Base-by-base conservation (phyloP, 2,888 invertebrate species). In the Cylloceria caligata region DNA sequence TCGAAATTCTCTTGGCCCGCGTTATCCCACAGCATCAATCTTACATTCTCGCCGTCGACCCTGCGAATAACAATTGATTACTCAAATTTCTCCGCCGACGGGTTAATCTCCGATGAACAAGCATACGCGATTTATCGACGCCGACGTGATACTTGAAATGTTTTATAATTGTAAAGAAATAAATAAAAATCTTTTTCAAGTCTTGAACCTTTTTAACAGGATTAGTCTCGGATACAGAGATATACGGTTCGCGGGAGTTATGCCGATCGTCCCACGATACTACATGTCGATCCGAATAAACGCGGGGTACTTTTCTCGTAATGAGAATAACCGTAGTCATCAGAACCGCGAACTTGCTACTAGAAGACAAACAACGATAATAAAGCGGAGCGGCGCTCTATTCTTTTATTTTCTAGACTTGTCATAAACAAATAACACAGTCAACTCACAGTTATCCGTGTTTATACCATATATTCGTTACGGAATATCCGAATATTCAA, bases 1-100 rank as follows among this genome's bases (percentile, higher is more conserved):
- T 99, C 99, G 93, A 99, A 99, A 94, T 99, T 99, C 93, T 99
- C 99, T 93, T 98, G 98, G 0, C 99, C 99, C 1, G 98, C 99
- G 34, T 98, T 99, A 93, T 99, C 99, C 99, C 99, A 99, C 88
- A 99, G 94, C 99, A 99, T 99, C 90, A 99, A 94, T 88, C 98
- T 96, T 30, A 99, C 97, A 92, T 98, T 98, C 92, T 98, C 98
- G 71, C 97, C 97, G 91, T 98, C 97, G 88, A 98, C 96, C 93
- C 98, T 98, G 93, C 6, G 9, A 16, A 60, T 7, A 34, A 57
- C 0, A 30, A 16, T 16, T 19, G 6, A 57, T 16, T 7, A 49
- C n/a, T n/a, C n/a, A n/a, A n/a, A n/a, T n/a, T n/a, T n/a, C n/a
- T n/a, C n/a, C n/a, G n/a, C n/a, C n/a, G n/a, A n/a, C n/a, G n/a